Evolutionary conservation across 2,113 vertebrate species (phyloP).

Genomic region (Desmodus rotundus): DNA sequence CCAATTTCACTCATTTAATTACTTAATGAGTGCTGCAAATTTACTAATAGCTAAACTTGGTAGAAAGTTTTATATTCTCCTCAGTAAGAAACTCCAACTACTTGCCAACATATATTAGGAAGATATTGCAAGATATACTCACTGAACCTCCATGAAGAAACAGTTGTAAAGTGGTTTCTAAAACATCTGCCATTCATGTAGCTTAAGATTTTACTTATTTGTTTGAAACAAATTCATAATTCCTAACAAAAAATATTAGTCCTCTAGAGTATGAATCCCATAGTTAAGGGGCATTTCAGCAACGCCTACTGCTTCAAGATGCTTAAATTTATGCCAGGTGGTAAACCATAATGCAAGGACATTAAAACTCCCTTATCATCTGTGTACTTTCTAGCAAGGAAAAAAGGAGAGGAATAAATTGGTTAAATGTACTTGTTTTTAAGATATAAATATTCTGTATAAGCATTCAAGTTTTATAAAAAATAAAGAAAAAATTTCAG

Average conservation of each 20-base stretch:
- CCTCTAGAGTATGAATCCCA: background rate
- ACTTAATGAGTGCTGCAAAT: background rate
- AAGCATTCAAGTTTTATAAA: background rate
- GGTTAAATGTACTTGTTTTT: background rate
- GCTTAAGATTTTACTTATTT: constrained; percentile 17
- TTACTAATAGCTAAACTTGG: background rate
- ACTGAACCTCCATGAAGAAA: background rate
- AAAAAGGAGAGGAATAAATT: background rate
- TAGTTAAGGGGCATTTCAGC: background rate
- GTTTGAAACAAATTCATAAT: constrained; percentile 9
- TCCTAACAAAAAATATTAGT: constrained; percentile 5
- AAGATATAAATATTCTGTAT: background rate
- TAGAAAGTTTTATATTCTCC: background rate
- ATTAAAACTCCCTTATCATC: background rate
- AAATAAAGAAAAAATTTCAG: background rate
- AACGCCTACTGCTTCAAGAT: background rate
- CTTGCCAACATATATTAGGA: background rate
- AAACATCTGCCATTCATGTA: background rate
- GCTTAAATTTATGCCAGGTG: background rate
- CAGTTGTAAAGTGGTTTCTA: background rate
- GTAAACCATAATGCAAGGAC: background rate
- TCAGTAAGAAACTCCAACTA: background rate
- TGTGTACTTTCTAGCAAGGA: background rate
- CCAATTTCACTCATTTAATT: background rate
- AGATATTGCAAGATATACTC: background rate